Base-by-base conservation (phyloP, 2,888 invertebrate genomes). In the Nomada lathburiana region DNA sequence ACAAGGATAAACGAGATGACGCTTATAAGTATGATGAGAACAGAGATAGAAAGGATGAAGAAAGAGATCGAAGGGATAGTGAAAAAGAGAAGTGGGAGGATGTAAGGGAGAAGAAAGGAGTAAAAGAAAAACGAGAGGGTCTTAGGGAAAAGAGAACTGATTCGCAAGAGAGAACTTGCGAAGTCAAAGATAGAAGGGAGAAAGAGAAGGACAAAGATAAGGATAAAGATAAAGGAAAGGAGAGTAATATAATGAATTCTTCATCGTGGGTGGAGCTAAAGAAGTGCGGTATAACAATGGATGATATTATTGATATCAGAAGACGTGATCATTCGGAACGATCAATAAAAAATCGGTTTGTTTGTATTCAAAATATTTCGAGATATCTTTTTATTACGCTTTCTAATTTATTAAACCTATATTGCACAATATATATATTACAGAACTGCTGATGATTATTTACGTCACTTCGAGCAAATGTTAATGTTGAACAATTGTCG, bases 381-480 rank as follows among this genome's bases (percentile, higher is more conserved):
- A 52, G 16, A 0, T 20, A 29, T 11, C 13, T 23, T 44, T 16
- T 16, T 60, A 16, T 4, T 13, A 55, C 26, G 16, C 5, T 44
- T 16, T 55, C 42, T 67, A 23, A 13, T 16, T 1, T 57, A 23
- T 44, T 44, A 72, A 53, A 62, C 42, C 23, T 65, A 72, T 76
- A 29, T 60, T 63, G 2, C 0, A 23, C 18, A 55, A n/a, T 44
- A 59, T 47, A 16, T 62, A 11, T 47, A 70, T 82, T 87, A 65
- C 80, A 93, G 93, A 90, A 89, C 91, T 53, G 80, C 88, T 5
- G 89, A 93, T 77, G 93, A 93, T 87, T 93, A 91, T 73, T 70
- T 86, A 42, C 90, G 89, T 62, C 89, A 90, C 83, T 88, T 92
- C 13, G 91, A 93, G 36, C 92, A 93, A 80, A 93, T 94, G 91